These are phyloP conservation scores for Neolamprologus fasciatus DNA, from an alignment of 2,113 vertebrate genomes.

Conservation along the genomic window DNA sequence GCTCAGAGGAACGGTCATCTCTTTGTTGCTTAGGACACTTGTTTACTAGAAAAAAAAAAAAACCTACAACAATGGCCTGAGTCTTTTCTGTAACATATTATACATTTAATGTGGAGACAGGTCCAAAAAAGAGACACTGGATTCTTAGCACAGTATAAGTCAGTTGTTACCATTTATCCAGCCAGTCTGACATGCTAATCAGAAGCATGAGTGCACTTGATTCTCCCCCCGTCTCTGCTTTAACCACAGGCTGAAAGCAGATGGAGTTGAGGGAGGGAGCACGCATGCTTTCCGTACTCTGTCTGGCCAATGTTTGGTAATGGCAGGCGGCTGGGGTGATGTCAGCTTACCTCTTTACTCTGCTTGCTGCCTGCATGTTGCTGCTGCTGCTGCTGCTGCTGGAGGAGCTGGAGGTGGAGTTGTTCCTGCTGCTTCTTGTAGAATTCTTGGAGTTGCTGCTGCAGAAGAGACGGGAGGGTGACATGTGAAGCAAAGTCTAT, in stretches of 20 bases:
- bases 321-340: slow-evolving; percentile 46
- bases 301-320: slow-evolving; percentile 44
- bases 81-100: not conserved
- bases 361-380: slow-evolving; percentile 96
- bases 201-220: slow-evolving; percentile 61
- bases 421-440: slow-evolving; percentile 99
- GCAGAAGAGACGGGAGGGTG: slow-evolving; percentile 49
- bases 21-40: slow-evolving; percentile 25
- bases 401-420: slow-evolving; percentile 98
- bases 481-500: not conserved
- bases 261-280: slow-evolving; percentile 34
- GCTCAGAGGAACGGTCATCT: slow-evolving; percentile 15
- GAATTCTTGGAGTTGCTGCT: slow-evolving; percentile 99
- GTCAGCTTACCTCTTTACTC: slow-evolving; percentile 93
- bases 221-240: not conserved
- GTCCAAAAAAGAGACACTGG: not conserved
- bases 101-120: not conserved
- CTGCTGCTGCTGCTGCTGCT: slow-evolving; percentile 83
- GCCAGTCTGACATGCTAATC: slow-evolving; percentile 57
- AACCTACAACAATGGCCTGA: not conserved
- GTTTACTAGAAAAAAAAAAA: slow-evolving; percentile 14
- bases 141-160: slow-evolving; percentile 13
- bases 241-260: slow-evolving; percentile 52
- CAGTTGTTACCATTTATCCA: slow-evolving; percentile 47
- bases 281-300: slow-evolving; percentile 37